Conservation (phyloP, 2,113 vertebrate genomes). For the Pelobates fuscus region DNA sequence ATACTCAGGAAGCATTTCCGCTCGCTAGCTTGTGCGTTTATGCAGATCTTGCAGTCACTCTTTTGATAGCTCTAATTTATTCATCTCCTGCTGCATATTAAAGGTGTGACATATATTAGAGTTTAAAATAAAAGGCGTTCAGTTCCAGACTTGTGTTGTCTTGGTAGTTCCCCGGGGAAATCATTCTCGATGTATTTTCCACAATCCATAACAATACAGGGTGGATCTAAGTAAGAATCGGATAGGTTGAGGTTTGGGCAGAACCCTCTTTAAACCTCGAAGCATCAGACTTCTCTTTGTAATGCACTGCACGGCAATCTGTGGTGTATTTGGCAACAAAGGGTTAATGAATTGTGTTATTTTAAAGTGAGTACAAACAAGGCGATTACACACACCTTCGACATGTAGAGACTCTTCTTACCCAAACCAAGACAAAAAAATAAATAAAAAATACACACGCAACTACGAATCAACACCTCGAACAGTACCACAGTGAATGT, state of each 20-base stretch:
- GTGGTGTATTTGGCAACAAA: too few species aligned
- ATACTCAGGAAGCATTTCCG: too few species aligned
- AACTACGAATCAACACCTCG: constrained; percentile 9
- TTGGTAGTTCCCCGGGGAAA: background rate
- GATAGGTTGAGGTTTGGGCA: too few species aligned
- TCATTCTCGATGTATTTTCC: background rate
- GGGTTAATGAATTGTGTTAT: too few species aligned
- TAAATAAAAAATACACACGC: background rate
- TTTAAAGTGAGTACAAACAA: too few species aligned
- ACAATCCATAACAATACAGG: background rate
- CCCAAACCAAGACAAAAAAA: background rate
- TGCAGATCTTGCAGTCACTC: too few species aligned
- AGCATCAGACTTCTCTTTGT: too few species aligned
- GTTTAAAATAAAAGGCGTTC: background rate
- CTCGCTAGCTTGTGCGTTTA: too few species aligned
- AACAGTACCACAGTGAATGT: constrained; percentile 14
- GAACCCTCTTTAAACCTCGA: too few species aligned
- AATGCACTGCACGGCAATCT: too few species aligned
- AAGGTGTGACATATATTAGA: too few species aligned
- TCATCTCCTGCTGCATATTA: too few species aligned
- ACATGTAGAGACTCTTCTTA: constrained; percentile 27
- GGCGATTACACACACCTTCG: constrained; percentile 33
- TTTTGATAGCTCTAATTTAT: background rate
- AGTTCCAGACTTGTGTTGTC: background rate
- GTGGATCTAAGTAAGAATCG: background rate